Evolutionary conservation across 1,140 invertebrate species (phyloP), one percentile per base, ranked within the genome.

Genomic region (Drosophila cardini): DNA sequence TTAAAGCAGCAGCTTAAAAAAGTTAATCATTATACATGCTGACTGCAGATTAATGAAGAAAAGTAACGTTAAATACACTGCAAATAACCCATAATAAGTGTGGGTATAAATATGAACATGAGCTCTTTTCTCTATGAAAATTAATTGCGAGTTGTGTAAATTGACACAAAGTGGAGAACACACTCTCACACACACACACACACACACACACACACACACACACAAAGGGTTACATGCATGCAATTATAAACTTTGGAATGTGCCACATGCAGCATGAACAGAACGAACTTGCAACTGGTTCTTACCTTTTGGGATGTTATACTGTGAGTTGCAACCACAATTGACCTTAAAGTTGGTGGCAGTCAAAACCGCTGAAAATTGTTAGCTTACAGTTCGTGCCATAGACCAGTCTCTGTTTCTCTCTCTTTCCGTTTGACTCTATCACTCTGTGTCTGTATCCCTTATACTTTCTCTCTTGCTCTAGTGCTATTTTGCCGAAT

Each of bases 321-420:
- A 15, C 6, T 16, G 16, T 15, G 13, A 8, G 42, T 45, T 16
- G 5, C 48, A 18, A 15, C 26, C 30, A 13, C 58, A 61, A 38
- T 55, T 16, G 45, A 48, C 21, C 43, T 62, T 18, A 40, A 61
- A 48, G 40, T 62, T 52, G 50, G 45, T 50, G 38, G 46, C 57
- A 60, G 42, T 10, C 43, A 18, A 16, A 61, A 38, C 58, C 45
- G 42, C 42, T 34, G 40, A 36, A 30, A 50, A 50, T 62, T 38
- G 43, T 18, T 26, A 9, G 46, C 60, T 40, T 21, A 38, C 60
- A 50, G 45, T 32, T 50, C 58, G 45, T 50, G 60, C 46, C 18
- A 30, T 13, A 38, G 45, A 5, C 15, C 9, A 5, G 2, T 16
- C 32, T 53, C 11, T 18, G 15, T 21, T n/a, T 15, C 57, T 8